A percentile compares a stretch with the other conserved stretches of the same genome.
These are phyloP conservation scores for Hucho hucho DNA, from an alignment of 2,113 vertebrate species.

Conservation along the genomic window DNA sequence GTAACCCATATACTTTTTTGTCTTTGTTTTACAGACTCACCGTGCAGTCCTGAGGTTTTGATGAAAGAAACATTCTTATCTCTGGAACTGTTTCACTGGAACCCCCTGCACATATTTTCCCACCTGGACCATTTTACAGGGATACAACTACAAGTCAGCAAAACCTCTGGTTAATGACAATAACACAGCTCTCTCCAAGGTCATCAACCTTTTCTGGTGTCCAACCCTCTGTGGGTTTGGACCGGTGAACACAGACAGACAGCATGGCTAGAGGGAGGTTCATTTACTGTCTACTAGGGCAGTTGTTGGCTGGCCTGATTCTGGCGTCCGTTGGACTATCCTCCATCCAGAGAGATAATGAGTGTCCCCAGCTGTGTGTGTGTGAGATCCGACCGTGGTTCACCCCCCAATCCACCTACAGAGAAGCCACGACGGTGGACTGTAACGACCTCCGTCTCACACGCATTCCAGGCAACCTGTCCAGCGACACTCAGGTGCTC, in stretches of 20 bases:
- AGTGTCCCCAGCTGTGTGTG: constrained; percentile 95
- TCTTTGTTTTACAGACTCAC: constrained; percentile 54
- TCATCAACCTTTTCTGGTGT: constrained; percentile 50
- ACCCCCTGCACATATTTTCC: constrained; percentile 13
- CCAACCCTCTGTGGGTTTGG: constrained; percentile 24
- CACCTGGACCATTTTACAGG: constrained; percentile 21
- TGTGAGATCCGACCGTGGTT: constrained; percentile 98
- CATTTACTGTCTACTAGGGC: constrained; percentile 61
- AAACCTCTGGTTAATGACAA: constrained; percentile 64
- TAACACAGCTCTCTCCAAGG: constrained; percentile 40
- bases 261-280: constrained; percentile 80
- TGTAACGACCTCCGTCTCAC: constrained; percentile 96
- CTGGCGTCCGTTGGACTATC: constrained; percentile 73
- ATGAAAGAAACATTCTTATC: constrained; percentile 23
- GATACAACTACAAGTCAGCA: constrained; percentile 35
- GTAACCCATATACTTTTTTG: constrained; percentile 11
- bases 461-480: constrained; percentile 92
- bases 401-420: constrained; percentile 97
- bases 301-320: constrained; percentile 76
- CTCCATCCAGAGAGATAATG: constrained; percentile 72
- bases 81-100: constrained; percentile 11
- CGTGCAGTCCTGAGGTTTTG: constrained; percentile 32
- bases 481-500: constrained; percentile 94
- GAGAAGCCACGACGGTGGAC: constrained; percentile 95
- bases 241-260: constrained; percentile 34